These are phyloP conservation scores for Chymomyza caudatula DNA, from an alignment of 2,888 invertebrate genomes.

Conservation along the genomic window DNA sequence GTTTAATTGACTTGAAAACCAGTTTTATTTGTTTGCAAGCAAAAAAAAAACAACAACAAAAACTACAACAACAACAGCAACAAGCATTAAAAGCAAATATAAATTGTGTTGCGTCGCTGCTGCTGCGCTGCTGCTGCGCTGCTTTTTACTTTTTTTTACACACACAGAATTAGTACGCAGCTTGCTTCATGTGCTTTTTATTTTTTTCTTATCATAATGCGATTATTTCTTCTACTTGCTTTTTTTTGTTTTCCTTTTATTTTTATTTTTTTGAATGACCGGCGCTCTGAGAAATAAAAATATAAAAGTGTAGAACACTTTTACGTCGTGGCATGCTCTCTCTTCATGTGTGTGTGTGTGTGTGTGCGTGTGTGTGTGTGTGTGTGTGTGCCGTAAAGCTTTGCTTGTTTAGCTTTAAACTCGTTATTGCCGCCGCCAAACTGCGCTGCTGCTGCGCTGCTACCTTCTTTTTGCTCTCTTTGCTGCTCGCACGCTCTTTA, in stretches of 20 bases:
- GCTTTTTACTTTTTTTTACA: conserved; percentile 22
- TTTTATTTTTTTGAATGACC: conserved; percentile 52
- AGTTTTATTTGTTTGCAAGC: conserved; percentile 65
- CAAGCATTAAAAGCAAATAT: conserved; percentile 64
- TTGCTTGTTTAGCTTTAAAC: conserved; percentile 52
- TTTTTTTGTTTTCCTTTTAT: neutral
- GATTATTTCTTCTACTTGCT: conserved; percentile 44
- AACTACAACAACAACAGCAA: conserved; percentile 39
- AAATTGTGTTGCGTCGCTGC: conserved; percentile 50
- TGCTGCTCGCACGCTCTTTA: neutral
- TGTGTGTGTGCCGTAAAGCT: conserved; percentile 35
- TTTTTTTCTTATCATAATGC: conserved; percentile 58
- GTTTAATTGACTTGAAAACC: conserved; percentile 66
- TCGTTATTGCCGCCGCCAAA: conserved; percentile 55
- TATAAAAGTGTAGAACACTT: conserved; percentile 53
- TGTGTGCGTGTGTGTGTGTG: conserved; percentile 6
- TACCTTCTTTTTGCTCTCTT: conserved; percentile 5
- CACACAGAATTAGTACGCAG: conserved; percentile 9
- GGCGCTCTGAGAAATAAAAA: conserved; percentile 42
- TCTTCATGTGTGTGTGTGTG: conserved; percentile 1
- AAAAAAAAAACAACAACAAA: conserved; percentile 27
- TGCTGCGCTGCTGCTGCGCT: conserved; percentile 27
- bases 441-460: neutral
- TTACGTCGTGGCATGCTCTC: conserved; percentile 40
- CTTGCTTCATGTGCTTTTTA: neutral